phyloP scores from a whole-genome alignment of 2,888 invertebrate genomes.

The Eristalinus aeneus region DNA sequence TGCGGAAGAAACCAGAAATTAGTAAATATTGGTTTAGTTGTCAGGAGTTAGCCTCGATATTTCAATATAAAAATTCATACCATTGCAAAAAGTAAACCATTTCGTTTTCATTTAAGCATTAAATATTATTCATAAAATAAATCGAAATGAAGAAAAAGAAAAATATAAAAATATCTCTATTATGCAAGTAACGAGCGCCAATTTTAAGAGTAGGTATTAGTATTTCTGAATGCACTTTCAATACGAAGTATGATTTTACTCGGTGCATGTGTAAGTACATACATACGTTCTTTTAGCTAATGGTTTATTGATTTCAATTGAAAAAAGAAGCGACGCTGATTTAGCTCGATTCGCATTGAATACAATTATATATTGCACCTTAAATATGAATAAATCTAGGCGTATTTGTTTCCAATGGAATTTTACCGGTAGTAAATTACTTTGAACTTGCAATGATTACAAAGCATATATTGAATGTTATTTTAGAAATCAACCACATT shows the following conservation, averaged over 20 bases:
- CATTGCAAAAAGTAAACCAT: constrained; percentile 8
- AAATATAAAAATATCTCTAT: no score
- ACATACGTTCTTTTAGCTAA: constrained; percentile 31
- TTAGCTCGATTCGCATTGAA: constrained; percentile 45
- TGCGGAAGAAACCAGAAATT: constrained; percentile 44
- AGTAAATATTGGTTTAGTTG: not conserved
- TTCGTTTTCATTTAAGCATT: constrained; percentile 29
- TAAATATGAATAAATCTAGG: constrained; percentile 51
- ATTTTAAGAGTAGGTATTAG: no score
- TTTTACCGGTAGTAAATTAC: constrained; percentile 7
- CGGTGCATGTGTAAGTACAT: not conserved
- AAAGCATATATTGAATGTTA: constrained; percentile 8
- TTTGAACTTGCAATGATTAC: constrained; percentile 15
- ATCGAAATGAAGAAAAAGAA: no score
- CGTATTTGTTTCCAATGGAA: constrained; percentile 13
- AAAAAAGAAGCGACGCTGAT: constrained; percentile 32
- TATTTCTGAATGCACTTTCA: not conserved
- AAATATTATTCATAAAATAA: no score
- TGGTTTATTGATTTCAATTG: constrained; percentile 54
- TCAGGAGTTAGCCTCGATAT: constrained; percentile 43
- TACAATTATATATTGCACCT: constrained; percentile 52
- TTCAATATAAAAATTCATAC: constrained; percentile 13
- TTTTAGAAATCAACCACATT: constrained; percentile 1
- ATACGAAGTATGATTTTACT: not conserved
- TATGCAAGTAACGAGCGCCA: no score